Evolutionary conservation across 2,888 invertebrate species (phyloP), one percentile per base, ranked within the genome.

Genomic region (Pseudococcus jackbeardsleyi): DNA sequence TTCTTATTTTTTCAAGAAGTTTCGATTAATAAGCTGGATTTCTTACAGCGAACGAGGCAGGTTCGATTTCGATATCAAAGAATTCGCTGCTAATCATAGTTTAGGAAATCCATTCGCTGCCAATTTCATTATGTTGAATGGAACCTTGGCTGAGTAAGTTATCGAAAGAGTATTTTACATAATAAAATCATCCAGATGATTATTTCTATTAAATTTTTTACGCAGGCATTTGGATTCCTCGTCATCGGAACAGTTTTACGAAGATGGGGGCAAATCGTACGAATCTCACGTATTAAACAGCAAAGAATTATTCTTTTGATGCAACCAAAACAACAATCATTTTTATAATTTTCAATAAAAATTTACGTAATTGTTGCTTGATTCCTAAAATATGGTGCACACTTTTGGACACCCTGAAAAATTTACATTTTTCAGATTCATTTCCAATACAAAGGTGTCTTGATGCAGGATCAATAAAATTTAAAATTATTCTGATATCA

Each of bases 261-360:
- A 72, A 72, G 72, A 72, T 33, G 33, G 7, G 3, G 72, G 33
- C 12, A 33, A 26, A 33, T 72, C 33, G 72, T 33, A 72, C 33
- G 72, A 72, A 33, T 72, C 72, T 33, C 72, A 72, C 33, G 72
- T 72, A 72, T 33, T 72, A 15, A 72, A 72, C 72, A 17, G 15
- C 17, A 33, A 26, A 17, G 72, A 72, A 17, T 72, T 72, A 17
- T 72, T 72, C 19, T 72, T 72, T 17, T 17, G 7, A 64, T 64
- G 19, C 1, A 64, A 11, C 11, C 22, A 19, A 6, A 22, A 33
- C 17, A 39, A 72, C 26, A 68, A 22, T 68, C 26, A 22, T 11
- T 68, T 68, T 68, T 26, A 26, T 26, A 72, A 33, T 33, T 15
- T 33, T 17, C 12, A 72, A 72, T 11, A 72, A 72, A 72, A 17